Percentiles rank a stretch among this genome's conserved stretches.
These are phyloP conservation scores for Crypturellus undulatus DNA, from an alignment of 2,113 vertebrate genomes.

Conservation along the genomic window DNA sequence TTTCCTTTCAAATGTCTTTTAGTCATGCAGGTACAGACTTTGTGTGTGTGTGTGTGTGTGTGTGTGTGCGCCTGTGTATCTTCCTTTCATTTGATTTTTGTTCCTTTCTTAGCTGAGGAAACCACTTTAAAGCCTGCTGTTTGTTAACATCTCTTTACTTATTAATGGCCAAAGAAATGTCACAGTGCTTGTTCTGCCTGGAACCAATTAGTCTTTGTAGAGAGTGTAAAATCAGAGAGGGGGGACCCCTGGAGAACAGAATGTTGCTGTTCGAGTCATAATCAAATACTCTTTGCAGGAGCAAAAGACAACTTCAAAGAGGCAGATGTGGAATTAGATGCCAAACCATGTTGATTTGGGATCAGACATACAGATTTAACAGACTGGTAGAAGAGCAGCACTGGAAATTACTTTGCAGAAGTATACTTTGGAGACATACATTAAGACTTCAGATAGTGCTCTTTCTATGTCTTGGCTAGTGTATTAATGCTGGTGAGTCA, in stretches of 20 bases:
- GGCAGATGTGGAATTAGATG: conserved; percentile 61
- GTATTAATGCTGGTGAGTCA: not conserved
- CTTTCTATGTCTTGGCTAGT: not conserved
- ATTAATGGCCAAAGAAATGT: conserved; percentile 3
- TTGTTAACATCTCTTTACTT: conserved; percentile 40
- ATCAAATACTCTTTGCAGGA: conserved; percentile 52
- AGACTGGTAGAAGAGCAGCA: not conserved
- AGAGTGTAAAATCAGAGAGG: conserved; percentile 33
- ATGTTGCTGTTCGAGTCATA: conserved; percentile 67
- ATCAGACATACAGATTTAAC: not conserved
- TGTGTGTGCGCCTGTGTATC: not conserved
- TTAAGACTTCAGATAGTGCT: not conserved
- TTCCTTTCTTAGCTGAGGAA: not conserved
- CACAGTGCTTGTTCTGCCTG: conserved; percentile 24
- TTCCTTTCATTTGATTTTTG: not conserved
- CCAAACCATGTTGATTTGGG: not conserved
- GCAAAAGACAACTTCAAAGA: conserved; percentile 62
- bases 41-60: too few relatives aligned
- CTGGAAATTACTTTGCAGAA: not conserved
- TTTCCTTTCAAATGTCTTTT: not conserved
- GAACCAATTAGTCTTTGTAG: conserved; percentile 54
- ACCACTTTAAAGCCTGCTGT: not conserved
- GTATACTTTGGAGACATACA: not conserved
- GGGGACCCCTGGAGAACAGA: conserved; percentile 62
- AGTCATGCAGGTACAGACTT: not conserved